These are phyloP conservation scores for Psilanteris sp. DNA, from an alignment of 1,140 invertebrate genomes.

Conservation along the genomic window DNA sequence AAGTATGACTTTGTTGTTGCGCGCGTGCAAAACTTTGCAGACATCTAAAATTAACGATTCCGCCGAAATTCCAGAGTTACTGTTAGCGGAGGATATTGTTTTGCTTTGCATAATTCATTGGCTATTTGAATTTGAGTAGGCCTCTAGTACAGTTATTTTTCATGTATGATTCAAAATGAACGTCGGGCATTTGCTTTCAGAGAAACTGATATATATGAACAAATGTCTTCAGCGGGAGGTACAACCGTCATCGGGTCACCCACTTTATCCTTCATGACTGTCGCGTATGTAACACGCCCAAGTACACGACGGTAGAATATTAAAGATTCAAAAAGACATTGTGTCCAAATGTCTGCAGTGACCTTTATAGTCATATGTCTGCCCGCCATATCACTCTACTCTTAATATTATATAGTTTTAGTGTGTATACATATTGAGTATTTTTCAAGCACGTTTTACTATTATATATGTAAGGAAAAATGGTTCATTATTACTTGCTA, in stretches of 20 bases:
- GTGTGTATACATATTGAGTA: too few species aligned
- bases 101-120: slow-evolving; percentile 49
- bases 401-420: too few species aligned
- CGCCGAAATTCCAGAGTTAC: slow-evolving; percentile 28
- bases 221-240: slow-evolving; percentile 56
- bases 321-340: slow-evolving; percentile 48
- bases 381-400: too few species aligned
- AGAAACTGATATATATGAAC: slow-evolving; percentile 49
- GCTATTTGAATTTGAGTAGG: slow-evolving; percentile 26
- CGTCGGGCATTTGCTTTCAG: slow-evolving; percentile 2
- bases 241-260: slow-evolving; percentile 63
- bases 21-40: too few species aligned
- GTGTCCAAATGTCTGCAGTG: slow-evolving; percentile 16
- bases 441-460: too few species aligned
- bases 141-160: slow-evolving; percentile 53
- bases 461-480: too few species aligned
- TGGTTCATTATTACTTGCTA: too few species aligned
- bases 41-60: slow-evolving; percentile 9
- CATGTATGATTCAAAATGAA: slow-evolving; percentile 54
- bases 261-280: slow-evolving; percentile 72
- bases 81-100: slow-evolving; percentile 23
- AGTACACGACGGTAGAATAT: slow-evolving; percentile 54
- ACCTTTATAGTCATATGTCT: not conserved
- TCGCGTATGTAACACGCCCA: slow-evolving; percentile 69
- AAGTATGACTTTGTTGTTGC: too few species aligned